phyloP scores from a whole-genome alignment of 2,113 vertebrate genomes.

The Muntiacus muntjak region DNA sequence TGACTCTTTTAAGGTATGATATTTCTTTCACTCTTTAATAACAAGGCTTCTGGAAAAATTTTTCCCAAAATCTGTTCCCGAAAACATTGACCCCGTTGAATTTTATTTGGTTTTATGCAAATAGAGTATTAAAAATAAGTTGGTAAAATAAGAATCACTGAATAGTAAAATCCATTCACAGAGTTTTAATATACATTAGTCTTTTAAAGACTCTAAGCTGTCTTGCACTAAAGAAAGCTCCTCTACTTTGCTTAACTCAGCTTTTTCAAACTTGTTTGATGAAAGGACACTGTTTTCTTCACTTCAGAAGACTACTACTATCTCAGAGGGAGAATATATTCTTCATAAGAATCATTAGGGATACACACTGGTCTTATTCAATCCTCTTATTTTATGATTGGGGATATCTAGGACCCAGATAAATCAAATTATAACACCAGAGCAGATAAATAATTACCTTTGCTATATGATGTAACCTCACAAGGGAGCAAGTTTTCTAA shows the following conservation, averaged over 20 bases:
- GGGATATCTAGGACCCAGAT: background rate
- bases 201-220: background rate
- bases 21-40: background rate
- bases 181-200: background rate
- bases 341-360: background rate
- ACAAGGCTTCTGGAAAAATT: background rate
- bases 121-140: background rate
- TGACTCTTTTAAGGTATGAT: background rate
- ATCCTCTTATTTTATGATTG: background rate
- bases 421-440: background rate
- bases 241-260: constrained; percentile 15
- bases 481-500: background rate
- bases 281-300: background rate
- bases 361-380: background rate
- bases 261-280: constrained; percentile 20
- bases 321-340: background rate
- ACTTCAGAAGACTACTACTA: background rate
- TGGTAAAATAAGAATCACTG: background rate
- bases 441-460: background rate
- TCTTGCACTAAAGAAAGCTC: background rate
- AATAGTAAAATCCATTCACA: background rate
- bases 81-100: background rate
- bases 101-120: background rate
- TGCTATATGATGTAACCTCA: background rate
- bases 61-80: background rate